Conservation (phyloP, 1,140 invertebrate species). For the Metaphire vulgaris region DNA sequence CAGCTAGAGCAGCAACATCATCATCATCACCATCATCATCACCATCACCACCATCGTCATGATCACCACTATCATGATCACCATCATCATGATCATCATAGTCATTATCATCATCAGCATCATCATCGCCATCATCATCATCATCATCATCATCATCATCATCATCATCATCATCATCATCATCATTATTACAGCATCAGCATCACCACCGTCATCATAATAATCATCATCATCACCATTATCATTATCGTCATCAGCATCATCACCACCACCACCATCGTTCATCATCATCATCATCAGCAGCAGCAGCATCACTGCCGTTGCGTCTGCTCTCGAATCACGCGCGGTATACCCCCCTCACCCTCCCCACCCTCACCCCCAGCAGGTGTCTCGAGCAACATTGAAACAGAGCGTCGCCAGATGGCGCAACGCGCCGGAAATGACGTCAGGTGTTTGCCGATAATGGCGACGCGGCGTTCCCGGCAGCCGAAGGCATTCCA, state of each 20-base stretch:
- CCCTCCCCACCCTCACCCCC: too few species aligned
- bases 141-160: background rate
- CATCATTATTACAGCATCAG: constrained; percentile 9
- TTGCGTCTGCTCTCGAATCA: background rate
- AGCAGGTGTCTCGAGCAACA: background rate
- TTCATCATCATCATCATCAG: background rate
- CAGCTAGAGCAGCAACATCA: too few species aligned
- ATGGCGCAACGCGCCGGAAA: too few species aligned
- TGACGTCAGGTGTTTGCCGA: too few species aligned
- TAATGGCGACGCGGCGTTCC: too few species aligned
- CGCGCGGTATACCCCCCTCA: too few species aligned
- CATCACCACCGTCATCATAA: constrained; percentile 15
- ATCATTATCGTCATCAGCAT: background rate
- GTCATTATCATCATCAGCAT: constrained; percentile 1
- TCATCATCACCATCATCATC: constrained; percentile 1
- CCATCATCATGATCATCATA: background rate
- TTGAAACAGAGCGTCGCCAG: background rate
- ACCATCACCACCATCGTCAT: constrained; percentile 4
- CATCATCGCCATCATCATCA: background rate
- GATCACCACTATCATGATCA: background rate
- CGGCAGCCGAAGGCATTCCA: too few species aligned
- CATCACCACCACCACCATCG: background rate
- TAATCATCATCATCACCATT: constrained; percentile 26
- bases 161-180: background rate
- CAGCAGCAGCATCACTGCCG: background rate